A percentile compares a stretch with the other conserved stretches of the same genome.
Evolutionary conservation across 2,888 invertebrate genomes (phyloP).

Genomic region (Scelioninae gen. 1): DNA sequence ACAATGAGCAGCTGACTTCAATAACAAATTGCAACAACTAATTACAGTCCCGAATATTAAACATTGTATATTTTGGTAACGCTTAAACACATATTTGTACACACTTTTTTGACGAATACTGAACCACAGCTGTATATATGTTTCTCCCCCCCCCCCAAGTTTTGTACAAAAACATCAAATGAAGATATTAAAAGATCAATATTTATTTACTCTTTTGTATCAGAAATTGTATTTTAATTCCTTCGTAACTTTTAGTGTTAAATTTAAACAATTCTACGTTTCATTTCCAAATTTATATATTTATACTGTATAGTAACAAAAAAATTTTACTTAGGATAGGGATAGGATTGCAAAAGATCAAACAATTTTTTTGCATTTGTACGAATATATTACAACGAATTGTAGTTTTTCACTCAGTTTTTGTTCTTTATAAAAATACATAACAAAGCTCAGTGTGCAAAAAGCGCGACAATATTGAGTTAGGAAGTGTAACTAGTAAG

Average conservation of each 20-base stretch:
- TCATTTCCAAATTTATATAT: slow-evolving; percentile 12
- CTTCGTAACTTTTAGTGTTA: background rate
- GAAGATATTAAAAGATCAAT: slow-evolving; percentile 10
- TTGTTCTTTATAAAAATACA: slow-evolving; percentile 83
- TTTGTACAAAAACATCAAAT: slow-evolving; percentile 28
- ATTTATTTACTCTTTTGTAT: slow-evolving; percentile 35
- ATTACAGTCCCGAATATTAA: background rate
- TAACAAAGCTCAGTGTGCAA: slow-evolving; percentile 82
- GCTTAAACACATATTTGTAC: slow-evolving; percentile 1
- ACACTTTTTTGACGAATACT: slow-evolving; percentile 19
- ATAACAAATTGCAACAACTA: slow-evolving; percentile 78
- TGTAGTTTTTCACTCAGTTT: slow-evolving; percentile 77
- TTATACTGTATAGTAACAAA: background rate
- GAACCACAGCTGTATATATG: slow-evolving; percentile 37
- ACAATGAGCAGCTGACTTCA: slow-evolving; percentile 89
- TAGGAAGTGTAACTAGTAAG: slow-evolving; percentile 78
- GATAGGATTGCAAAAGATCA: slow-evolving; percentile 31
- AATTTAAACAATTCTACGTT: background rate
- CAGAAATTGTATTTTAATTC: slow-evolving; percentile 12
- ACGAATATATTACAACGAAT: slow-evolving; percentile 78
- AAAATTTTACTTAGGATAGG: background rate
- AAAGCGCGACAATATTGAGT: slow-evolving; percentile 75
- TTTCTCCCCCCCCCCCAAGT: slow-evolving; percentile 19
- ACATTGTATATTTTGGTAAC: slow-evolving; percentile 13
- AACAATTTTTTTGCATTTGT: slow-evolving; percentile 69